Evolutionary conservation across 2,113 vertebrate genomes (phyloP).

Genomic region (Cyprinodon brontotheroides): DNA sequence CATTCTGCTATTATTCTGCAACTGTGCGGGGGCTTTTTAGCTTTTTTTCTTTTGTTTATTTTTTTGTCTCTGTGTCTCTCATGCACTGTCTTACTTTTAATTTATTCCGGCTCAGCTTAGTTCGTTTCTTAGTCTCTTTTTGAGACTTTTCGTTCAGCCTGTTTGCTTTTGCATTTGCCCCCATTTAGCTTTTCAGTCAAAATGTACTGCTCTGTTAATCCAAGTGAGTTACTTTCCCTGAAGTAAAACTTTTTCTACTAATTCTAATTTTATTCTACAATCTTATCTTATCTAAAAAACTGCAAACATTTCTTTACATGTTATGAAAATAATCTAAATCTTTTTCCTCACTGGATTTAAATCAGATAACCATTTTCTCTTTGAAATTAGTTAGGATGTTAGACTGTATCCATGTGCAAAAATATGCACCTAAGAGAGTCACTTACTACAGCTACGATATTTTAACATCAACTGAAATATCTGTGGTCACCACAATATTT

Average conservation of each 20-base stretch:
- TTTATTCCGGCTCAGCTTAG: constrained; percentile 21
- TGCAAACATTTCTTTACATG: background rate
- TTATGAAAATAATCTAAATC: background rate
- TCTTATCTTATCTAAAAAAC: background rate
- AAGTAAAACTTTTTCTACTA: background rate
- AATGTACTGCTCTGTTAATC: background rate
- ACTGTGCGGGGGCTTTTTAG: background rate
- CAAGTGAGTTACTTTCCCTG: background rate
- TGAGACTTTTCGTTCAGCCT: constrained; percentile 14
- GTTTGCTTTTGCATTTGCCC: constrained; percentile 24
- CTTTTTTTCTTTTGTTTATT: background rate
- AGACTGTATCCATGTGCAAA: background rate
- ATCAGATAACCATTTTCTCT: background rate
- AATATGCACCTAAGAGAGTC: background rate
- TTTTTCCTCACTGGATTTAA: background rate
- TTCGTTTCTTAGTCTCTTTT: constrained; percentile 30
- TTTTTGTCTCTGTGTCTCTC: background rate
- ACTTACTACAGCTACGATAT: background rate
- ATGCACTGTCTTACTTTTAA: constrained; percentile 26
- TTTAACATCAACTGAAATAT: background rate
- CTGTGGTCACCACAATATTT: background rate
- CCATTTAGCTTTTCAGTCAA: constrained; percentile 10
- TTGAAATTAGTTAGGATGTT: background rate
- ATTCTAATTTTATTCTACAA: background rate
- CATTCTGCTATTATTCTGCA: constrained; percentile 7